Evolutionary conservation across 2,888 invertebrate genomes (phyloP).

Genomic region (Polydesmus complanatus): DNA sequence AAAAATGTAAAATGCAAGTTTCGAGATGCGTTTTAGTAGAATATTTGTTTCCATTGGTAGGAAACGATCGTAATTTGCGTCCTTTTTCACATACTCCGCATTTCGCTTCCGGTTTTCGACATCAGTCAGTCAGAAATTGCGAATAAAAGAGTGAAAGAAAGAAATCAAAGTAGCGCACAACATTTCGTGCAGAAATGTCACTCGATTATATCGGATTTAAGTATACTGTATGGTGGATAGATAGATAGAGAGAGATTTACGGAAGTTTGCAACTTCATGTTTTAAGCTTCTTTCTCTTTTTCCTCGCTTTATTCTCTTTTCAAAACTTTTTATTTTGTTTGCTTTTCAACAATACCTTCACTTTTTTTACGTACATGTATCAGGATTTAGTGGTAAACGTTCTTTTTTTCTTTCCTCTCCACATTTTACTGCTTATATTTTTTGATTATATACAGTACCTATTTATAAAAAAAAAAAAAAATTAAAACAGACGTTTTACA

Average conservation of each 20-base stretch:
- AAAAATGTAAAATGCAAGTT: not conserved
- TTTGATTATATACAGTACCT: too few species aligned
- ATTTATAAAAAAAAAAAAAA: too few species aligned
- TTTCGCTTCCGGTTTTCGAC: not conserved
- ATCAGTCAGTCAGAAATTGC: not conserved
- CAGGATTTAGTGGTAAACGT: too few species aligned
- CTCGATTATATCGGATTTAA: not conserved
- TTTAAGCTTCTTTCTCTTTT: not conserved
- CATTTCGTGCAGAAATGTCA: not conserved
- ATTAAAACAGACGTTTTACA: too few species aligned
- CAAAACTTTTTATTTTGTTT: too few species aligned
- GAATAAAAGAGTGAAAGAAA: not conserved
- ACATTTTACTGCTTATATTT: too few species aligned
- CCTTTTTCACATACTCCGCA: not conserved
- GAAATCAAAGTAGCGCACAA: not conserved
- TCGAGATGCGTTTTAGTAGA: not conserved
- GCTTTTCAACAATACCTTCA: too few species aligned
- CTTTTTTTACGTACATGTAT: too few species aligned
- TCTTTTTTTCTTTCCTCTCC: too few species aligned
- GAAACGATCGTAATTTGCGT: not conserved
- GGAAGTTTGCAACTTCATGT: too few species aligned
- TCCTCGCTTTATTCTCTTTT: not conserved
- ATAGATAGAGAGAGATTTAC: not conserved
- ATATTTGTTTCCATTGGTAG: not conserved
- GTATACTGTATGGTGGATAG: too few species aligned